A percentile compares a stretch with the other conserved stretches of the same genome.
Conservation (phyloP, 2,797 vertebrate species). For the Lagodon rhomboides region DNA sequence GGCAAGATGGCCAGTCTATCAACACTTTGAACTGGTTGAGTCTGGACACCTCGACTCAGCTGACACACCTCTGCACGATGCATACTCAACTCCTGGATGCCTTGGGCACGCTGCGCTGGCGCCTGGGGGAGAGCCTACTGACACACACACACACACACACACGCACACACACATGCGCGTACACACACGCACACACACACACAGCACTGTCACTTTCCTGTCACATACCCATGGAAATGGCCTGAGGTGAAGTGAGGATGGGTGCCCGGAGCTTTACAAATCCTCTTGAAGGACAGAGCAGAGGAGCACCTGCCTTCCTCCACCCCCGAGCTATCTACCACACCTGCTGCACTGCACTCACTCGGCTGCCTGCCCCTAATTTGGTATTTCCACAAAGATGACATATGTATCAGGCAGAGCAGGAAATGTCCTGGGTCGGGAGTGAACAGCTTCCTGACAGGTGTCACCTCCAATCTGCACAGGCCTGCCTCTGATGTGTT, state of each 20-base stretch:
- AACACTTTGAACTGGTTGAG: slow-evolving; percentile 76
- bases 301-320: slow-evolving; percentile 63
- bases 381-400: slow-evolving; percentile 79
- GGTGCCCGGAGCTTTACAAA: slow-evolving; percentile 77
- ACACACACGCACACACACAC: slow-evolving; percentile 48
- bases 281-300: slow-evolving; percentile 80
- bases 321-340: slow-evolving; percentile 75
- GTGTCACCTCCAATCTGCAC: slow-evolving; percentile 81
- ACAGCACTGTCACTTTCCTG: slow-evolving; percentile 74
- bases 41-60: slow-evolving; percentile 77
- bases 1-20: too few species aligned
- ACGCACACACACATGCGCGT: slow-evolving; percentile 2
- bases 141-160: slow-evolving; percentile 30
- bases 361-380: slow-evolving; percentile 75
- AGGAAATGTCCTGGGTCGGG: slow-evolving; percentile 73
- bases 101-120: slow-evolving; percentile 77
- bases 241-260: slow-evolving; percentile 77
- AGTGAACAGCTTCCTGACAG: slow-evolving; percentile 80
- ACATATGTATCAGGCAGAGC: slow-evolving; percentile 73
- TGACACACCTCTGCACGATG: slow-evolving; percentile 81
- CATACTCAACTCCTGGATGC: slow-evolving; percentile 76
- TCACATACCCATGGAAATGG: slow-evolving; percentile 79
- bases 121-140: slow-evolving; percentile 65
- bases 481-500: slow-evolving; percentile 77
- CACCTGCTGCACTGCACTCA: slow-evolving; percentile 75